phyloP scores from a whole-genome alignment of 2,113 vertebrate species.

The Paradisaea rubra region DNA sequence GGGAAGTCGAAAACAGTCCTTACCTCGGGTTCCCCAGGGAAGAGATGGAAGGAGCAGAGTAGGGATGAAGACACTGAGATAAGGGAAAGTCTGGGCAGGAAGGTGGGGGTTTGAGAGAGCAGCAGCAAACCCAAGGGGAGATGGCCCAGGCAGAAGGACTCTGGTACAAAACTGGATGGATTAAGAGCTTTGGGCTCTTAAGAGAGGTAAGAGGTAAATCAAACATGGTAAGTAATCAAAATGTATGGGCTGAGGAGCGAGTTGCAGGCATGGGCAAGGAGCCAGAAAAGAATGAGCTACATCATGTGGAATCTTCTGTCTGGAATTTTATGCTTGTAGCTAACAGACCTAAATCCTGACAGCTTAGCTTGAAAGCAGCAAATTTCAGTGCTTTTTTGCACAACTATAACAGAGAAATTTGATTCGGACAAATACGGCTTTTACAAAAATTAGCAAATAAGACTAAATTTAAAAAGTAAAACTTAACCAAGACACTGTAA shows the following conservation, averaged over 20 bases:
- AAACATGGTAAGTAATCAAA: not conserved
- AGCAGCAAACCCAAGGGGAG: not conserved
- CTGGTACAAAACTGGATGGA: accelerated
- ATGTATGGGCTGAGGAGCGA: not conserved
- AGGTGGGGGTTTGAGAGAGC: not conserved
- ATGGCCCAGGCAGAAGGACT: not conserved
- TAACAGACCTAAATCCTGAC: not conserved
- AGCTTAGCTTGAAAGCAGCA: not conserved
- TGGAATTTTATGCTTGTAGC: not conserved
- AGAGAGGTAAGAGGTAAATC: not conserved
- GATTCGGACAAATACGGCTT: not conserved
- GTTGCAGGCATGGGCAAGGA: not conserved
- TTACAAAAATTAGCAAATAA: slow-evolving; percentile 23
- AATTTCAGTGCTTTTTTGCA: not conserved
- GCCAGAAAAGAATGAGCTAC: not conserved
- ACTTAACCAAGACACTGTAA: not conserved
- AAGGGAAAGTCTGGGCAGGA: not conserved
- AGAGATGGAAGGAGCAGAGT: not conserved
- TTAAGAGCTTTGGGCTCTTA: not conserved
- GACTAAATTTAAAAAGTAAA: not conserved
- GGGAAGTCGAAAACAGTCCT: not conserved
- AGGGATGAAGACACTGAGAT: not conserved
- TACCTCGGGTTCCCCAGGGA: not conserved
- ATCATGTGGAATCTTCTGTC: not conserved
- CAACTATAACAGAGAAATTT: not conserved